Base-by-base conservation (phyloP, 2,113 vertebrate species). In the Epinephelus cyanopodus region DNA sequence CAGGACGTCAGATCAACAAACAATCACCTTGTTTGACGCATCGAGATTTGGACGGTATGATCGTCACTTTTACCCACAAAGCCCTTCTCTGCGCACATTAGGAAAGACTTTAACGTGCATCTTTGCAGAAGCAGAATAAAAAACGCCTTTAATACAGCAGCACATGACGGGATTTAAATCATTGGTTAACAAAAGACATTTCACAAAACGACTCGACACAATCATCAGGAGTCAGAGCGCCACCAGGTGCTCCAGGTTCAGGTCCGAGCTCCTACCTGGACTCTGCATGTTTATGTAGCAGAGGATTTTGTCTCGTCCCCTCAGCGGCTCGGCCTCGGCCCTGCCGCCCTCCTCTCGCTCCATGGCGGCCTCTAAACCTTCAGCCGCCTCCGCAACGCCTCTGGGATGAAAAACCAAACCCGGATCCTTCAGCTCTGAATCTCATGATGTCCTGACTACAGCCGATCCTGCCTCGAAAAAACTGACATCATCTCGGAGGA, bases 231-330 rank as follows among this genome's bases (percentile, higher is more conserved):
- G 27, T 14, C 61, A 14, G 25, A 15, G 21, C 1, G 15, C 21
- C 42, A 29, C 21, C 67, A 73, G 81, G 72, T 63, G 77, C 23
- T 48, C 52, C 79, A n/a, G 77, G 70, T 53, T 6, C 61, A 17
- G 77, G 19, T 29, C 57, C 6, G 17, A 14, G 63, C 58, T 81
- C 89, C 58, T 91, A 92, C 93, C 93, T 94, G 93, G 93, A 79
- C 89, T 92, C 86, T 92, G 90, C 93, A 94, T 94, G 84, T 77
- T 81, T 18, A 94, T 92, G 86, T 93, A 94, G 73, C 87, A 91
- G 65, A 94, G 87, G 83, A 94, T 84, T 64, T 85, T 86, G 21
- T 92, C 90, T 54, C 83, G 78, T 13, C 83, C 81, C 42, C 85
- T 72, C 39, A 1, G 17, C 13, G 74, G 53, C 81, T 80, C 78